Percentiles rank a stretch among this genome's conserved stretches.
phyloP scores from a whole-genome alignment of 1,140 invertebrate genomes.

The Alviniconcha marisindica region DNA sequence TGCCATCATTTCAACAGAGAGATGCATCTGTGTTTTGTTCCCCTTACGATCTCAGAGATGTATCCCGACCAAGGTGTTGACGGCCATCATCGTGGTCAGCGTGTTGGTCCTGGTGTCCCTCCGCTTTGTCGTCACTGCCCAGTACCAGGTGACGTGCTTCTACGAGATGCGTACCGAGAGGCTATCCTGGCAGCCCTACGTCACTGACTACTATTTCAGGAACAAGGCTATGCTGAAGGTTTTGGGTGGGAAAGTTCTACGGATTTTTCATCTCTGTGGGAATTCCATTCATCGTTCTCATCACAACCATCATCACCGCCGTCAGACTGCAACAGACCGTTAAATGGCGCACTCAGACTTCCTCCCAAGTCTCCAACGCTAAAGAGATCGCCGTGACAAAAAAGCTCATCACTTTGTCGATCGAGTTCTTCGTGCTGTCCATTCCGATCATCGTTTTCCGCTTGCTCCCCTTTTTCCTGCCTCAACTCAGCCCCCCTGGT shows the following conservation, averaged over 20 bases:
- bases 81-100: neutral
- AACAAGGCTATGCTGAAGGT: neutral
- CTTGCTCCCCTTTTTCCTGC: neutral
- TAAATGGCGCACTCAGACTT: neutral
- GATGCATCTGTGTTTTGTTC: slow-evolving; percentile 27
- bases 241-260: slow-evolving; percentile 16
- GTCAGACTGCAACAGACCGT: slow-evolving; percentile 7
- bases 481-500: slow-evolving; percentile 1
- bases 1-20: neutral
- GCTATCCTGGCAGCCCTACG: neutral
- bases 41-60: neutral
- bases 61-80: neutral
- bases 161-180: neutral
- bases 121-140: neutral
- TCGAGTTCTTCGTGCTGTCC: neutral
- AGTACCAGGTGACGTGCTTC: slow-evolving; percentile 19
- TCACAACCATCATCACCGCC: slow-evolving; percentile 11
- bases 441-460: neutral
- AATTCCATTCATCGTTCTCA: slow-evolving; percentile 3
- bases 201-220: slow-evolving; percentile 2
- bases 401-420: slow-evolving; percentile 10
- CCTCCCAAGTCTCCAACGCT: no score
- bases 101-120: neutral
- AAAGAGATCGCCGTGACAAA: slow-evolving; percentile 19
- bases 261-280: slow-evolving; percentile 18